phyloP scores from a whole-genome alignment of 2,113 vertebrate genomes.

The Prionailurus bengalensis region DNA sequence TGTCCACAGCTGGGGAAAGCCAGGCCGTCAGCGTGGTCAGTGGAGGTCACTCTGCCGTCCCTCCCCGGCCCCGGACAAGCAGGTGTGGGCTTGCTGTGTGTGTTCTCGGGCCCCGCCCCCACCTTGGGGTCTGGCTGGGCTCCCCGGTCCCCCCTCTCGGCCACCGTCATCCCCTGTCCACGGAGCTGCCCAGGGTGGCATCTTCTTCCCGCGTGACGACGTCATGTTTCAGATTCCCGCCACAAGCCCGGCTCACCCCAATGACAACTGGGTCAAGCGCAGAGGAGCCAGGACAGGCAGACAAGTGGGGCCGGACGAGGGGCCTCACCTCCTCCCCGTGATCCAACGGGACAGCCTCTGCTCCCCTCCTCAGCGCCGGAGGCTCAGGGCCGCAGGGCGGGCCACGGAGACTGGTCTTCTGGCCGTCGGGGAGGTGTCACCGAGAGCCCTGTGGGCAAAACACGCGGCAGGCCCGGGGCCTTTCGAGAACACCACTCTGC shows the following conservation, averaged over 20 bases:
- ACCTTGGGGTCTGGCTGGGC: background rate
- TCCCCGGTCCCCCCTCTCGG: rapidly evolving
- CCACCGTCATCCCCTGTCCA: background rate
- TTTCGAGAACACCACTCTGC: background rate
- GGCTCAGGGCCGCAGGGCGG: too few species aligned
- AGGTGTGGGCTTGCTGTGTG: background rate
- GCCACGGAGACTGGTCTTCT: rapidly evolving
- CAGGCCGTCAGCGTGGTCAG: rapidly evolving
- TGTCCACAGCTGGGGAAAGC: background rate
- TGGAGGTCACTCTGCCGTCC: rapidly evolving
- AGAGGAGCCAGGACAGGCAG: too few species aligned
- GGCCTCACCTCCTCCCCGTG: too few species aligned
- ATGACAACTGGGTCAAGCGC: background rate
- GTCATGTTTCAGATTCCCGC: background rate
- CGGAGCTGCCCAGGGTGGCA: too few species aligned
- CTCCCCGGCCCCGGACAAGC: too few species aligned
- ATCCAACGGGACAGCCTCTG: too few species aligned
- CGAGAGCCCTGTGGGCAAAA: rapidly evolving
- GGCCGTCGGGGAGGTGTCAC: background rate
- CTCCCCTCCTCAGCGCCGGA: background rate
- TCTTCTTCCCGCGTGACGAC: background rate
- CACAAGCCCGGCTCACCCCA: background rate
- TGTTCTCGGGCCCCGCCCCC: rapidly evolving
- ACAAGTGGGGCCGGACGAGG: too few species aligned
- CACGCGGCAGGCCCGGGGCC: background rate